These are phyloP conservation scores for Reticulitermes lucifugus DNA, from an alignment of 2,888 invertebrate genomes.

Conservation along the genomic window DNA sequence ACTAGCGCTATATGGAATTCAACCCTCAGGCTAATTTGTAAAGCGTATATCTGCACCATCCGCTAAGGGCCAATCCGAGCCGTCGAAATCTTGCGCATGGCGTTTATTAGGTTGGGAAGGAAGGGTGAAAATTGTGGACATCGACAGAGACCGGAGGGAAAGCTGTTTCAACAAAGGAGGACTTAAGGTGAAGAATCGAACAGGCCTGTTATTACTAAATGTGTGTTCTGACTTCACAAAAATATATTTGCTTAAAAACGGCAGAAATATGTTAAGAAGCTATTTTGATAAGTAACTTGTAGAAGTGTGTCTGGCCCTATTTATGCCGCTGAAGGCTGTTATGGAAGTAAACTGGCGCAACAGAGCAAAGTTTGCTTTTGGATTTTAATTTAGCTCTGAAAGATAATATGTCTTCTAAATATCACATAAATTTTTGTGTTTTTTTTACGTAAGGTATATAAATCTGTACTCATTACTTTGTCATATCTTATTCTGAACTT, in stretches of 20 bases:
- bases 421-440: too few relatives aligned
- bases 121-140: not conserved
- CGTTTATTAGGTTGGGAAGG: not conserved
- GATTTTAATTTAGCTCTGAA: too few relatives aligned
- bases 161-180: constrained; percentile 12
- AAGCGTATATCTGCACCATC: constrained; percentile 37
- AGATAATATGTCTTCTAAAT: too few relatives aligned
- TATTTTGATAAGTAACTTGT: too few relatives aligned
- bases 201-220: not conserved
- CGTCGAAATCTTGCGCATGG: constrained; percentile 35
- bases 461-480: too few relatives aligned
- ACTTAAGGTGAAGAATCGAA: not conserved
- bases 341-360: too few relatives aligned
- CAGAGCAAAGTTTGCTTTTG: too few relatives aligned
- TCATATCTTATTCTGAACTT: too few relatives aligned
- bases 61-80: constrained; percentile 44
- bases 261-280: not conserved
- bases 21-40: not conserved
- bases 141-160: not conserved
- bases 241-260: not conserved
- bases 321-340: too few relatives aligned
- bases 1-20: not conserved
- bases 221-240: not conserved
- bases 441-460: too few relatives aligned
- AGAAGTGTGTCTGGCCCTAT: too few relatives aligned